phyloP scores from a whole-genome alignment of 2,113 vertebrate genomes.

The Phoenicopterus ruber region DNA sequence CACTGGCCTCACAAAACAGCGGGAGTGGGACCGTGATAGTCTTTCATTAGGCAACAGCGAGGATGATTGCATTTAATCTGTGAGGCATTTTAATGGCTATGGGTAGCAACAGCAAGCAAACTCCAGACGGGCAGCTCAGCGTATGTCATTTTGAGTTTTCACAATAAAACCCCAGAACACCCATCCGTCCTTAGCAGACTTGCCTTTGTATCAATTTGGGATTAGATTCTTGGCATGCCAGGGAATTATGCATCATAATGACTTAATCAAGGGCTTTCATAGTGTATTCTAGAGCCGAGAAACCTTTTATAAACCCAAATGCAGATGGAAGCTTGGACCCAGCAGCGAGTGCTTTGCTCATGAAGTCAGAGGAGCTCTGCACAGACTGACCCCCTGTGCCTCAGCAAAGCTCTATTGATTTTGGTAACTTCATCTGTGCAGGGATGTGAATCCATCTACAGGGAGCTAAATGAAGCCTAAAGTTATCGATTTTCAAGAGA shows the following conservation, averaged over 20 bases:
- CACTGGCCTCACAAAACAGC: not conserved
- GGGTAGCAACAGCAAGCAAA: not conserved
- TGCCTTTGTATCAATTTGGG: constrained; percentile 34
- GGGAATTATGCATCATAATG: constrained; percentile 27
- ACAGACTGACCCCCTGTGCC: constrained; percentile 2
- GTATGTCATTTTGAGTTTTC: not conserved
- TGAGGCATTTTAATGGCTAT: not conserved
- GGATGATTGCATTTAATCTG: not conserved
- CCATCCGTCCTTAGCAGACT: not conserved
- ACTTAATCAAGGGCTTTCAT: constrained; percentile 45
- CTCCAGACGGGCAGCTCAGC: not conserved
- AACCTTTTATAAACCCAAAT: constrained; percentile 6
- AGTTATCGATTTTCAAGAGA: not conserved
- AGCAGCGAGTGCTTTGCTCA: not conserved
- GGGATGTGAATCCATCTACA: constrained; percentile 5
- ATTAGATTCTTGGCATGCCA: constrained; percentile 40
- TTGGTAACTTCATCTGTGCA: constrained; percentile 48
- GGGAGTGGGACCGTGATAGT: not conserved
- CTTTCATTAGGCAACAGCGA: not conserved
- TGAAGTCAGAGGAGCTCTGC: constrained; percentile 40
- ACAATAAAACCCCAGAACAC: not conserved
- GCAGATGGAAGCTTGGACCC: constrained; percentile 10
- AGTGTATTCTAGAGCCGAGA: not conserved
- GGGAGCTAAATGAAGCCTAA: constrained; percentile 43
- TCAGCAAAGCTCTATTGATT: constrained; percentile 46